These are phyloP conservation scores for Channa striata DNA, from an alignment of 2,797 vertebrate genomes.

Conservation along the genomic window DNA sequence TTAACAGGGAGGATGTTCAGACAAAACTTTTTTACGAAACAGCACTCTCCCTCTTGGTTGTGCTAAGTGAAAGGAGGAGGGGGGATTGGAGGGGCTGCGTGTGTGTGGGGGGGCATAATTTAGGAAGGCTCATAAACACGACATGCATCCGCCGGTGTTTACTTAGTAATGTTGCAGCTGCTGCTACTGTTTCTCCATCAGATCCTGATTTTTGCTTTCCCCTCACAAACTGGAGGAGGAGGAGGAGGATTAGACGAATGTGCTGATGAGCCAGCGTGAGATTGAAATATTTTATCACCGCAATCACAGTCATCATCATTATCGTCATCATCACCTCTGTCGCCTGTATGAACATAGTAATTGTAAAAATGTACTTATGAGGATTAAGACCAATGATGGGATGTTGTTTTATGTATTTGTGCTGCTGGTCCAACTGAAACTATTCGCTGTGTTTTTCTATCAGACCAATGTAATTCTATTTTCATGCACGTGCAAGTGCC, in stretches of 20 bases:
- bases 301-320: constrained; percentile 50
- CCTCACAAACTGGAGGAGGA: background rate
- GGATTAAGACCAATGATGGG: constrained; percentile 15
- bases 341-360: constrained; percentile 14
- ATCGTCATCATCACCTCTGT: constrained; percentile 29
- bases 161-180: constrained; percentile 57
- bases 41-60: constrained; percentile 38
- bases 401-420: background rate
- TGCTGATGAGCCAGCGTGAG: constrained; percentile 29
- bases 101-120: constrained; percentile 41
- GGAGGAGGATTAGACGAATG: constrained; percentile 29
- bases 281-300: constrained; percentile 44
- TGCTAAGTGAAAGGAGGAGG: constrained; percentile 33
- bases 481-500: constrained; percentile 2
- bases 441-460: constrained; percentile 29
- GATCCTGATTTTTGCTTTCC: constrained; percentile 11
- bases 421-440: constrained; percentile 15
- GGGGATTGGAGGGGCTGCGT: constrained; percentile 19
- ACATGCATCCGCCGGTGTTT: constrained; percentile 42
- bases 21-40: constrained; percentile 61
- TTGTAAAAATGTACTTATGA: constrained; percentile 28
- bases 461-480: constrained; percentile 44
- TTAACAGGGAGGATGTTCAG: constrained; percentile 61
- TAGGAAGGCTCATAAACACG: constrained; percentile 42
- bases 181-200: constrained; percentile 20